Evolutionary conservation across 2,888 invertebrate species (phyloP).

Genomic region (Uloborus plumipes): DNA sequence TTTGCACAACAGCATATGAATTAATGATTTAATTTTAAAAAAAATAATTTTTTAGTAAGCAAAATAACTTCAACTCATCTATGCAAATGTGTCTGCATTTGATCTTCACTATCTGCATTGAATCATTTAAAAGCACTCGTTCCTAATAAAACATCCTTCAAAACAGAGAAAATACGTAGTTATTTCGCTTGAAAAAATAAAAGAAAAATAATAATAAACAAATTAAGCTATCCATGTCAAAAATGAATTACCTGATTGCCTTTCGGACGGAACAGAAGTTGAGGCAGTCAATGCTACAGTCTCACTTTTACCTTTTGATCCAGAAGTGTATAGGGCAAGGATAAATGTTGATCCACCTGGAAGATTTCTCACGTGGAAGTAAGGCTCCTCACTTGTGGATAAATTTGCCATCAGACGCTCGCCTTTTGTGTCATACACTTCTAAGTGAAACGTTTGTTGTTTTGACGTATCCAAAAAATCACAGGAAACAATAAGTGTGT

Average conservation of each 20-base stretch:
- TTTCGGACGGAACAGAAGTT: conserved; percentile 72
- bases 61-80: too few species aligned
- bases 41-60: too few species aligned
- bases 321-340: conserved; percentile 83
- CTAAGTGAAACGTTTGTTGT: conserved; percentile 86
- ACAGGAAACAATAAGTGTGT: conserved; percentile 85
- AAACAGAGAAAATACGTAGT: too few species aligned
- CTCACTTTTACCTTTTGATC: conserved; percentile 86
- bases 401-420: conserved; percentile 82
- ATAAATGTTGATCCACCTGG: conserved; percentile 83
- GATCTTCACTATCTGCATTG: too few species aligned
- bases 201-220: too few species aligned
- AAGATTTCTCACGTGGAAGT: conserved; percentile 81
- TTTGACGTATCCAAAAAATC: conserved; percentile 91
- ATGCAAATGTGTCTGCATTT: too few species aligned
- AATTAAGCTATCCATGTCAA: too few species aligned
- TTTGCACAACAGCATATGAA: too few species aligned
- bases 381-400: conserved; percentile 77
- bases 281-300: conserved; percentile 83
- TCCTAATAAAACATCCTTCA: too few species aligned
- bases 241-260: conserved; percentile 48
- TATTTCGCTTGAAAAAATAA: background rate
- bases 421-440: conserved; percentile 78
- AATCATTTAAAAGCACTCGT: too few species aligned
- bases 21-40: too few species aligned